Evolutionary conservation across 2,797 vertebrate genomes (phyloP).

Genomic region (Clamator glandarius): DNA sequence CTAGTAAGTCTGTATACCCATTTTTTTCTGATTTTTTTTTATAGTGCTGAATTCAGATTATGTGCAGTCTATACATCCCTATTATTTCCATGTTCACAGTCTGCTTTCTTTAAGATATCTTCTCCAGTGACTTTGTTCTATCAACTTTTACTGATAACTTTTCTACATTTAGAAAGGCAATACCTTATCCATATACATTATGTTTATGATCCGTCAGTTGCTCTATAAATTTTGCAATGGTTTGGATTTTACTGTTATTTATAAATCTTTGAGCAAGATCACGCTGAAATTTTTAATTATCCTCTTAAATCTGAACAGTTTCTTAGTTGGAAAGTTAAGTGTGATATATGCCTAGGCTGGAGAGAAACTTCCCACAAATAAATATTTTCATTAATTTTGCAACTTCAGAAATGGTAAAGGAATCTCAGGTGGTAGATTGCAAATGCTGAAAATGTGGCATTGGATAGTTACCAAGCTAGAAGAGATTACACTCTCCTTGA

Average conservation of each 20-base stretch:
- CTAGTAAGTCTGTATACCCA: not conserved
- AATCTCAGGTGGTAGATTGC: not conserved
- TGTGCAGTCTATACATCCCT: not conserved
- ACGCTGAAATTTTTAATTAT: not conserved
- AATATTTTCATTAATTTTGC: not conserved
- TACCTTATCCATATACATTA: not conserved
- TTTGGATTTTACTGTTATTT: not conserved
- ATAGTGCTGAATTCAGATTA: not conserved
- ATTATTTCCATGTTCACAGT: not conserved
- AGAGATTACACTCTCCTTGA: not conserved
- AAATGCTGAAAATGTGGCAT: not conserved
- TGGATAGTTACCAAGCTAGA: not conserved
- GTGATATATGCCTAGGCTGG: not conserved
- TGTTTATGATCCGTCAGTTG: not conserved
- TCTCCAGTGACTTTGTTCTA: not conserved
- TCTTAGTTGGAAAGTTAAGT: not conserved
- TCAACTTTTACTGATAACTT: not conserved
- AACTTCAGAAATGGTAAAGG: not conserved
- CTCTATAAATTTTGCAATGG: not conserved
- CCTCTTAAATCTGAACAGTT: not conserved
- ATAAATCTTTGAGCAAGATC: not conserved
- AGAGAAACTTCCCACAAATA: not conserved
- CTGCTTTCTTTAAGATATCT: not conserved
- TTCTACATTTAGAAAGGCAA: not conserved
- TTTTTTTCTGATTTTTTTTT: not conserved